Evolutionary conservation across 2,888 invertebrate species (phyloP), one percentile per base, ranked within the genome.

Genomic region (Apodemia mormo): DNA sequence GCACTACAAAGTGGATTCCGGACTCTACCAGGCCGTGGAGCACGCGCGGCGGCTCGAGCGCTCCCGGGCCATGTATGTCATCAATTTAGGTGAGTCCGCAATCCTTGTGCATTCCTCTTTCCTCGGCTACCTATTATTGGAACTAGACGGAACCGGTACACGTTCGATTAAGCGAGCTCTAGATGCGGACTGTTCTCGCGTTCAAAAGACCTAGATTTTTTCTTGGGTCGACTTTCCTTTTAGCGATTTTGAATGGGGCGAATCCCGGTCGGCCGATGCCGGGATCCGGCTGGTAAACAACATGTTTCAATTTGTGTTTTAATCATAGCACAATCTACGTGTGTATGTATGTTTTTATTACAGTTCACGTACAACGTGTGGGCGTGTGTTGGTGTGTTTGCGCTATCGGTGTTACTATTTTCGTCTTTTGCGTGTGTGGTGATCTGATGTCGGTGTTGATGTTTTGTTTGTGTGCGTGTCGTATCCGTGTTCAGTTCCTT

Each of bases 1-100:
- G 54, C 68, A 72, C 73, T 88, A 90, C 88, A 71, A 89, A 88
- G 92, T 93, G 92, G 92, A 93, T 92, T 90, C 92, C 90, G 91
- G 91, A 82, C 84, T 92, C 70, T 93, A 92, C 83, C 90, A 85
- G 88, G 89, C 92, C 86, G 91, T 92, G 89, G 92, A 91, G 92
- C 92, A 88, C 85, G 87, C 92, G 81, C 86, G 88, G 80, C 88
- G 90, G 87, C 90, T 92, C 86, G 90, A 91, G 88, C 92, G 92
- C 90, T 92, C 92, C 86, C 92, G 88, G 90, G 92, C 92, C 86
- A 93, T 93, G 93, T 93, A 93, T 91, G 93, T 93, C 91, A 92
- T 93, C 78, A 93, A 93, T 91, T 89, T 93, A 90, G 93, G 93
- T 93, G 88, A 92, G 93, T 90, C 87, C 87, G 87, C 85, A 83